Evolutionary conservation across 2,888 invertebrate species (phyloP), one percentile per base, ranked within the genome.

Genomic region (Diplazon laetatorius): DNA sequence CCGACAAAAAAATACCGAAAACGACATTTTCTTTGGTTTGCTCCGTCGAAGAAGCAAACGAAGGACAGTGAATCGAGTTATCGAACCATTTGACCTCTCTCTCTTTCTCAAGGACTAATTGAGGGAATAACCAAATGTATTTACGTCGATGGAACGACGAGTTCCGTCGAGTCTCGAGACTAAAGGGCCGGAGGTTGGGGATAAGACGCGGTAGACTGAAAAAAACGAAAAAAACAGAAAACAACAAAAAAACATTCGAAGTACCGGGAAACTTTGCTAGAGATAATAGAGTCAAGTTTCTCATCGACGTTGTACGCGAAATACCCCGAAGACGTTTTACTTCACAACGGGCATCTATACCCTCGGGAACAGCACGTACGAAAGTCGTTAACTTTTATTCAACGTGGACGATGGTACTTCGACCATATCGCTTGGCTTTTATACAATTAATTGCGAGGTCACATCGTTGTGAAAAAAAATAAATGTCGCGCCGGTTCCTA

Each of bases 371-470:
- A 50, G 48, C 65, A 50, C 63, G 57, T 60, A 66, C 39, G 22
- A 68, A n/a, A 35, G 57, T 50, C 35, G 9, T 55, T 57, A 66
- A 76, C 71, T 71, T 52, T 66, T 42, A 37, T 16, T 44, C 60
- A 55, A n/a, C 48, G 18, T 42, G 9, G 9, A 14, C 30, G 14
- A 9, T n/a, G 25, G 5, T 14, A 20, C 9, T 55, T 55, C 10
- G 30, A 14, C 6, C 16, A 16, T 30, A 35, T 9, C 9, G 14
- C 16, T 16, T 16, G 16, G 16, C 16, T 73, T 25, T 48, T 57
- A 20, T 18, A 10, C 12, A 59, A 48, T 57, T 20, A 20, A 46
- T 18, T 35, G 6, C 25, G 6, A 0, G 16, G 16, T 12, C 14
- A 6, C 30, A 30, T 30, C 30, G 30, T 6, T 30, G 30, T 6